Percentiles rank a stretch among this genome's conserved stretches.
Conservation (phyloP, 1,140 invertebrate species). For the honey bee (Apis mellifera) region Amel_HAv3.1 CM009940.2:9186501-9187000, state of each 20-base stretch:
- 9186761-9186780: too few relatives aligned
- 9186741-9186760: neutral
- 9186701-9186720: too few relatives aligned
- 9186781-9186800: neutral
- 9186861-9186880: conserved; percentile 28
- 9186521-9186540: conserved; percentile 10
- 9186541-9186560: conserved; percentile 34
- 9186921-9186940: conserved; percentile 35
- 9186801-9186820: neutral
- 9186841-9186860: conserved; percentile 42
- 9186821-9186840: conserved; percentile 73
- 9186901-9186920: conserved; percentile 33
- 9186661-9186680: neutral
- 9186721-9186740: neutral
- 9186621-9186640: conserved; percentile 26
- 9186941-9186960: conserved; percentile 60
- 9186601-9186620: too few relatives aligned
- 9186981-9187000: conserved; percentile 46
- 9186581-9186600: neutral
- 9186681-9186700: too few relatives aligned
- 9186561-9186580: neutral
- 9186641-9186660: neutral
- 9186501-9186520: neutral
- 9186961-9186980: conserved; percentile 24
- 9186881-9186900: conserved; percentile 36